These are phyloP conservation scores for Sitta carolinensis DNA, from an alignment of 2,797 vertebrate species.

Conservation along the genomic window DNA sequence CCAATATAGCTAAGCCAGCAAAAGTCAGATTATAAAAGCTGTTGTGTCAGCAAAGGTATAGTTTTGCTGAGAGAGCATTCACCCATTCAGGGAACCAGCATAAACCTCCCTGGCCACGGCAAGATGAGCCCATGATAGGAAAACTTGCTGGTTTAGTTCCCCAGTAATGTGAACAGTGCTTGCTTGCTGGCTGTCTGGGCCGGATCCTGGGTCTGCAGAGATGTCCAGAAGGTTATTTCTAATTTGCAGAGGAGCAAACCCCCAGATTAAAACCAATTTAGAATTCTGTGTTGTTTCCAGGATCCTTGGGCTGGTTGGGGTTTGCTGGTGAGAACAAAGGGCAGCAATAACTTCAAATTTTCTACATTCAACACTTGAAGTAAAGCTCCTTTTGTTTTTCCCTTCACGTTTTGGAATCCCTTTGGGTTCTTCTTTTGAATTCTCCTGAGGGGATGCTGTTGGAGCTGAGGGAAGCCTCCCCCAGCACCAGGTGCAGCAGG, in stretches of 20 bases:
- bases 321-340: neutral
- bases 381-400: neutral
- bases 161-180: neutral
- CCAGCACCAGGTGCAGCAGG: neutral
- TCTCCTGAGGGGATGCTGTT: neutral
- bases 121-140: neutral
- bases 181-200: neutral
- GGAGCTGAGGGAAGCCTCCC: neutral
- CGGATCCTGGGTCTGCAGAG: neutral
- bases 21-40: neutral
- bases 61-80: slow-evolving; percentile 38
- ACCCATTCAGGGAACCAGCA: neutral
- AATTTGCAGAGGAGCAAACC: neutral
- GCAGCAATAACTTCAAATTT: neutral
- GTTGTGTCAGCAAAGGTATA: slow-evolving; percentile 35
- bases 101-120: neutral
- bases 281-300: neutral
- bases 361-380: neutral
- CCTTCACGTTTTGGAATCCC: neutral
- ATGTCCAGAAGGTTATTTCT: neutral
- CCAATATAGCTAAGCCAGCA: slow-evolving; percentile 39
- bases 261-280: neutral
- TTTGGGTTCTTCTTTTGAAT: neutral
- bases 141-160: neutral
- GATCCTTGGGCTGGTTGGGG: neutral